Base-by-base conservation (phyloP, 2,888 invertebrate genomes). In the Mythimna vitellina region DNA sequence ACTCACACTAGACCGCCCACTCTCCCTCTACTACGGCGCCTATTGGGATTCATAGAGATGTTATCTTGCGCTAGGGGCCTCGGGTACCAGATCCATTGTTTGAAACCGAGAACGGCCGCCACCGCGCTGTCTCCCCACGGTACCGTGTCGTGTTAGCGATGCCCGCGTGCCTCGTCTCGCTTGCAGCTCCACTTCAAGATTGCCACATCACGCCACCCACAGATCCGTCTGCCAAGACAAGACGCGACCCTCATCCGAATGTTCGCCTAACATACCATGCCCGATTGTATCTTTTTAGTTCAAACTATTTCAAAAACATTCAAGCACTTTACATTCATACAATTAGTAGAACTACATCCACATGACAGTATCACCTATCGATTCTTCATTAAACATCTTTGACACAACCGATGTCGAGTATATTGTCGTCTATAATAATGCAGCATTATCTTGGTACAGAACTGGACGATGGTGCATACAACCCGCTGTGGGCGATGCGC, bases 401-500 rank as follows among this genome's bases (percentile, higher is more conserved):
- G 7, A 51, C 32, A 9, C 12, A 25, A 20, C 46, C 46, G 20
- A 17, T 46, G 46, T 20, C 46, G 46, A 20, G 46, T 46, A 5
- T 20, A 20, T 46, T 46, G 3, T 1, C 17, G 14, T 46, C 17
- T 14, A 46, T 17, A 46, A 46, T 46, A 17, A 46, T 20, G 46
- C 6, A 46, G 6, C 7, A 25, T 12, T n/a, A 10, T 22, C 10
- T 7, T 9, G 22, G 14, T 35, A 0, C 96, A 99, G 99, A 99
- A 95, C 95, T 99, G 90, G 99, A 99, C 95, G 99, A 99, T 95
- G 99, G 99, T 80, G 98, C 98, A 68, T 99, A 98, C 93, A 99
- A 99, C 96, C 99, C 99, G 66, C 95, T 99, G 87, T 99, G 99
- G 99, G 98, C 98, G 65, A 98, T 98, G 97, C 97, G 98, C 86